A percentile compares a stretch with the other conserved stretches of the same genome.
Conservation (phyloP, 2,888 invertebrate genomes). For the Elegia similella region DNA sequence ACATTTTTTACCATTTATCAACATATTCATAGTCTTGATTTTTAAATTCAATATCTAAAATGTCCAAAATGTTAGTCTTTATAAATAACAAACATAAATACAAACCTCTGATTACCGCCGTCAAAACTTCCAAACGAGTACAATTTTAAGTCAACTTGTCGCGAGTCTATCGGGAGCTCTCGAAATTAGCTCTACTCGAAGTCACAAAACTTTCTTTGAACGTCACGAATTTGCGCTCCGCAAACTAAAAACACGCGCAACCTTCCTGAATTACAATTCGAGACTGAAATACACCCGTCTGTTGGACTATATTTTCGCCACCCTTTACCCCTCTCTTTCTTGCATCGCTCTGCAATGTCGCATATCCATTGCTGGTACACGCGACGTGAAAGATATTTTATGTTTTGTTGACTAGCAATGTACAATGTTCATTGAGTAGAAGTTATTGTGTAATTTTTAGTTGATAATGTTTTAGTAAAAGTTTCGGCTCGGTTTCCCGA, state of each 20-base stretch:
- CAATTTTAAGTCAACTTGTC: slow-evolving; percentile 37
- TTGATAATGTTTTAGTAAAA: slow-evolving; percentile 18
- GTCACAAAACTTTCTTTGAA: slow-evolving; percentile 54
- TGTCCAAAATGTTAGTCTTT: not conserved
- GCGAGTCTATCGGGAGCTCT: slow-evolving; percentile 33
- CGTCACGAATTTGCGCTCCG: slow-evolving; percentile 36
- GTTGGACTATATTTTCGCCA: slow-evolving; percentile 33
- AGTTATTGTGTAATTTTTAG: not conserved
- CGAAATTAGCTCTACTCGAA: slow-evolving; percentile 40
- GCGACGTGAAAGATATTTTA: too few species aligned
- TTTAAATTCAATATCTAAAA: not conserved
- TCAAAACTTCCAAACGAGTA: slow-evolving; percentile 19
- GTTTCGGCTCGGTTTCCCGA: slow-evolving; percentile 33
- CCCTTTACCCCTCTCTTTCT: slow-evolving; percentile 25
- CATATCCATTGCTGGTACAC: slow-evolving; percentile 37
- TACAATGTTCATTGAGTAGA: slow-evolving; percentile 5
- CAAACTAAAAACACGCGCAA: slow-evolving; percentile 36
- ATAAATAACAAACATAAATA: not conserved
- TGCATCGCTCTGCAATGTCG: slow-evolving; percentile 7
- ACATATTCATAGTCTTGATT: too few species aligned
- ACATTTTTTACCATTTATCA: too few species aligned
- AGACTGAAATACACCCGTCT: slow-evolving; percentile 37
- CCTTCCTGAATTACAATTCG: slow-evolving; percentile 32
- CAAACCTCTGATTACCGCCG: slow-evolving; percentile 7
- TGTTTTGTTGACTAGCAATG: slow-evolving; percentile 31